A percentile compares a stretch with the other conserved stretches of the same genome.
Conservation (phyloP, 1,140 invertebrate genomes). For the Drosophila pectinifera region DNA sequence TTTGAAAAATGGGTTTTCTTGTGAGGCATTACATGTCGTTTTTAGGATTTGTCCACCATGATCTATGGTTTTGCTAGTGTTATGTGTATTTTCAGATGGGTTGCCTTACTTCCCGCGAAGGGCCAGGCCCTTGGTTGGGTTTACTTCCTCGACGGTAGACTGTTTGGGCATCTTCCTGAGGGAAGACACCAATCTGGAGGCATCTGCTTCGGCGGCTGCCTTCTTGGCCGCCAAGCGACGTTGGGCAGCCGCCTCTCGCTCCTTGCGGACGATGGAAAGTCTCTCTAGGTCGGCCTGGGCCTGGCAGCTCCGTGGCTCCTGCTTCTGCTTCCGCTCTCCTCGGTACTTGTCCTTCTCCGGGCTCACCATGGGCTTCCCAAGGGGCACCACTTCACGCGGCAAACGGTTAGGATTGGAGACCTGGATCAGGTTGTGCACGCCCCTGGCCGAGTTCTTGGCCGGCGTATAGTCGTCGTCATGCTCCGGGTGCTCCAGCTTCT, state of each 20-base stretch:
- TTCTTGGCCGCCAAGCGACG: constrained; percentile 52
- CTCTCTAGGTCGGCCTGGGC: constrained; percentile 45
- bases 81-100: neutral
- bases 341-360: neutral
- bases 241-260: constrained; percentile 53
- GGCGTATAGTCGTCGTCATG: neutral
- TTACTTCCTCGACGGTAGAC: neutral
- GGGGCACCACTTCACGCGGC: neutral
- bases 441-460: neutral
- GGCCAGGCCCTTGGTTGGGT: neutral
- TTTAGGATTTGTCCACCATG: neutral
- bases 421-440: constrained; percentile 35
- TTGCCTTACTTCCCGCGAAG: neutral
- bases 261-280: constrained; percentile 41
- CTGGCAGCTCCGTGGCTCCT: constrained; percentile 1
- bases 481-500: neutral
- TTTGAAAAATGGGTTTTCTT: too few species aligned
- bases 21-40: neutral
- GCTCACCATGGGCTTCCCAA: neutral
- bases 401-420: constrained; percentile 59
- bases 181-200: neutral
- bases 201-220: neutral
- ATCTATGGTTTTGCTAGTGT: neutral
- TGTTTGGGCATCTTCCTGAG: constrained; percentile 14
- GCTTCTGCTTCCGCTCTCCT: neutral